Conservation (phyloP, 2,888 invertebrate genomes). For the Xanthostigma xanthostigma region DNA sequence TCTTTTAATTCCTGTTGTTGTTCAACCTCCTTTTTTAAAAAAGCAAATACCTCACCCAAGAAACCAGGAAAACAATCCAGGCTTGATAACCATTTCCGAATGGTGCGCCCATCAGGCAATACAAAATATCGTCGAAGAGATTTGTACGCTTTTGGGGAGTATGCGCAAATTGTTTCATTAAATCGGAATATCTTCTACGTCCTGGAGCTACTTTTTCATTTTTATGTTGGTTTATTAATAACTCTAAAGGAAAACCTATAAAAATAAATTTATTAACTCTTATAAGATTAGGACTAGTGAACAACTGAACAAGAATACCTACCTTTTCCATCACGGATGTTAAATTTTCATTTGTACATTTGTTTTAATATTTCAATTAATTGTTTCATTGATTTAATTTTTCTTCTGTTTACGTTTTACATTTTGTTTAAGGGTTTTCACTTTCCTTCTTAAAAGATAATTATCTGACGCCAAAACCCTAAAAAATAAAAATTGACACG, state of each 20-base stretch:
- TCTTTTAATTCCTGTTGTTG: background rate
- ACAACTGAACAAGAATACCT: no score
- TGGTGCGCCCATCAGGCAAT: slow-evolving; percentile 13
- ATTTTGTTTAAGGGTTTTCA: slow-evolving; percentile 6
- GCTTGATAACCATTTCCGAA: slow-evolving; percentile 12
- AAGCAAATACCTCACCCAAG: slow-evolving; percentile 6
- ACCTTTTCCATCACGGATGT: slow-evolving; percentile 6
- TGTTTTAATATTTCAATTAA: slow-evolving; percentile 7
- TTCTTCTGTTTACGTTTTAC: slow-evolving; percentile 3
- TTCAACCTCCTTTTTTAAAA: slow-evolving; percentile 3
- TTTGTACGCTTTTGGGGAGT: slow-evolving; percentile 15
- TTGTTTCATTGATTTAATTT: slow-evolving; percentile 6
- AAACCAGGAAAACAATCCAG: slow-evolving; percentile 13
- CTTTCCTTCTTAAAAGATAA: background rate
- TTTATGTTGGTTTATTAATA: background rate
- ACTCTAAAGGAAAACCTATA: slow-evolving; percentile 12
- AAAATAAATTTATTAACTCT: slow-evolving; percentile 4
- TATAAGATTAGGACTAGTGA: no score
- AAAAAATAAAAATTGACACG: no score
- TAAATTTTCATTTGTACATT: slow-evolving; percentile 9
- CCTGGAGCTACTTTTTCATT: background rate
- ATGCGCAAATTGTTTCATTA: slow-evolving; percentile 13
- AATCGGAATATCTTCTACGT: slow-evolving; percentile 8
- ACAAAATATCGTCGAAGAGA: slow-evolving; percentile 12
- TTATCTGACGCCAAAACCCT: no score